Evolutionary conservation across 2,888 invertebrate genomes (phyloP), one percentile per base, ranked within the genome.

Genomic region (Sympetrum striolatum): DNA sequence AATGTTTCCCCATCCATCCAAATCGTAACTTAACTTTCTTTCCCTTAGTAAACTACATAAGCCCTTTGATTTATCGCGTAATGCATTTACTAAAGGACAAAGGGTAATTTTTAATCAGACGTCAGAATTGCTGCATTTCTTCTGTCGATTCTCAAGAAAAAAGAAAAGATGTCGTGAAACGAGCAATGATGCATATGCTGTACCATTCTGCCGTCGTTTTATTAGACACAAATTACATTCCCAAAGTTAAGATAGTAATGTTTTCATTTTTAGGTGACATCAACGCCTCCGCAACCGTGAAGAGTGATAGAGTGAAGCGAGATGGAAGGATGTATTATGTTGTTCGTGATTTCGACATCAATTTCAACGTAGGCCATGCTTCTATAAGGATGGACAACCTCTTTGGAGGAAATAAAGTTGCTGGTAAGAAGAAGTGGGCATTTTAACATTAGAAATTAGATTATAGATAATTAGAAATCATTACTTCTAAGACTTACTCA

Each of bases 331-430:
- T 25, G 1, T 64, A 64, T 64, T 64, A n/a, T n/a, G 8, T 6
- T 10, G 64, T 64, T 12, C n/a, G n/a, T 10, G 14, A 64, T 64
- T 18, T 64, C 25, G 64, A n/a, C 64, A 22, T 64, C 10, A 5
- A 64, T 64, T 64, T 64, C 64, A n/a, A 64, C 14, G 25, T 64
- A 3, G 64, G 64, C 25, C 2, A 64, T 12, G 64, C 64, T n/a
- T 64, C 64, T 2, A 12, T 64, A 8, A 64, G 25, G 12, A 12
- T 64, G 22, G n/a, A 64, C 64, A 64, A 64, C n/a, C 64, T 64
- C 8, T 97, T 97, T 92, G 95, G 95, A 91, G 96, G 96, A 0
- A 96, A 96, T 93, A 95, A 96, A 91, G 93, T 96, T 48, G 94
- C 96, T 2, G 96, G 96, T 94, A 91, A 93, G 93, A 92, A 5